Evolutionary conservation across 2,888 invertebrate genomes (phyloP).

Genomic region (Exephanes ischioxanthus): DNA sequence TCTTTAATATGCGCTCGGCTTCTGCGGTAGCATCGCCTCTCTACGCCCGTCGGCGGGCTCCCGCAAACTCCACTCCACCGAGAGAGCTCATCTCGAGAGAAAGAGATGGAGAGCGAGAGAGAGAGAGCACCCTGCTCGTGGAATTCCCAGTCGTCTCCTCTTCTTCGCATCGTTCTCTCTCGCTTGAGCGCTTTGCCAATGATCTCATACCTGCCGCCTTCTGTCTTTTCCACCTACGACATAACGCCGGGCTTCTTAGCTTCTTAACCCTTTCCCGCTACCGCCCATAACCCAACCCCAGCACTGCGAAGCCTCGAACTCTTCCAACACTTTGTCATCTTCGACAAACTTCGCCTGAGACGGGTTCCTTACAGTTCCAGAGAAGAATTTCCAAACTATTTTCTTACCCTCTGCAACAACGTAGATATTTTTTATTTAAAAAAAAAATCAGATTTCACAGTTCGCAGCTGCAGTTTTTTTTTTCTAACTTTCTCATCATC

Average conservation of each 20-base stretch:
- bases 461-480: background rate
- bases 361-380: background rate
- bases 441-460: background rate
- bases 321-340: slow-evolving; percentile 47
- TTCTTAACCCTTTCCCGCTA: slow-evolving; percentile 47
- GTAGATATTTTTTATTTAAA: background rate
- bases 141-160: slow-evolving; percentile 57
- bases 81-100: slow-evolving; percentile 49
- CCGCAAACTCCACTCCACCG: slow-evolving; percentile 49
- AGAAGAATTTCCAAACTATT: slow-evolving; percentile 19
- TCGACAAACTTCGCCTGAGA: slow-evolving; percentile 13
- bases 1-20: slow-evolving; percentile 80
- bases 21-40: slow-evolving; percentile 71
- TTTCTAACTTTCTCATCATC: background rate
- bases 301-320: background rate
- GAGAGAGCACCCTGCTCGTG: slow-evolving; percentile 37
- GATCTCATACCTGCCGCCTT: slow-evolving; percentile 53
- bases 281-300: slow-evolving; percentile 7
- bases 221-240: slow-evolving; percentile 59
- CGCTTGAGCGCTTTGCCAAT: slow-evolving; percentile 42
- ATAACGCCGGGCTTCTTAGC: slow-evolving; percentile 9
- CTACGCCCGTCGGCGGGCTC: slow-evolving; percentile 46
- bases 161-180: slow-evolving; percentile 27
- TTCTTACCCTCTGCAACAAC: background rate
- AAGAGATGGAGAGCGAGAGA: background rate